These are phyloP conservation scores for Leucozona laternaria DNA, from an alignment of 2,888 invertebrate genomes.

Conservation along the genomic window DNA sequence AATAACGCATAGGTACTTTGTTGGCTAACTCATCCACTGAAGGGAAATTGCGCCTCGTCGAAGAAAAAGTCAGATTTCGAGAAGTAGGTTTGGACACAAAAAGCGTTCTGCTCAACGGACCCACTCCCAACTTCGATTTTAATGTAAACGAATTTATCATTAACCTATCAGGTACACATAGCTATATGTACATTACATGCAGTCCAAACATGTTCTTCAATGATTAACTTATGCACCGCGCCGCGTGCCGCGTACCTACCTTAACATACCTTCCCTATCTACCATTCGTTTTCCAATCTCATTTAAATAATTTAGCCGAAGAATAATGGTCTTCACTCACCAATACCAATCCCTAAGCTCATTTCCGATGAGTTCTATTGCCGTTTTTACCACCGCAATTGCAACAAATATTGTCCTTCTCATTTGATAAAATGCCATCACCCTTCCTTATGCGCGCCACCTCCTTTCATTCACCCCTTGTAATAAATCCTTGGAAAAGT, in stretches of 20 bases:
- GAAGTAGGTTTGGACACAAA: too few relatives aligned
- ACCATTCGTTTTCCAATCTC: slow-evolving; percentile 43
- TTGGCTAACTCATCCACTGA: too few relatives aligned
- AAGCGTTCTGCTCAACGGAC: too few relatives aligned
- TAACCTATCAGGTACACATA: background rate
- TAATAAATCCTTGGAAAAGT: slow-evolving; percentile 73
- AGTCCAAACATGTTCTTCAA: background rate
- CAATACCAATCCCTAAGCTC: slow-evolving; percentile 40
- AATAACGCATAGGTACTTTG: too few relatives aligned
- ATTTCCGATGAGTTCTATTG: slow-evolving; percentile 59
- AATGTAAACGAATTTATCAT: too few relatives aligned
- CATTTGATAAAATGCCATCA: slow-evolving; percentile 1
- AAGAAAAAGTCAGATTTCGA: too few relatives aligned
- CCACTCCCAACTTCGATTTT: too few relatives aligned
- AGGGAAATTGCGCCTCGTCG: too few relatives aligned
- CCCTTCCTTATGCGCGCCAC: background rate
- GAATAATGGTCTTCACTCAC: slow-evolving; percentile 47
- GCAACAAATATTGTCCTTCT: slow-evolving; percentile 15
- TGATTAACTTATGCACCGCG: background rate
- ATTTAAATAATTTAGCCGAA: slow-evolving; percentile 73
- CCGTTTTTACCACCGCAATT: background rate
- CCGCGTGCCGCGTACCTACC: background rate
- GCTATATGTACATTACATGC: background rate
- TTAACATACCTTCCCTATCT: background rate
- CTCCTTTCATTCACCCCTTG: slow-evolving; percentile 10